These are phyloP conservation scores for Eleginops maclovinus DNA, from an alignment of 2,113 vertebrate genomes.

Conservation along the genomic window DNA sequence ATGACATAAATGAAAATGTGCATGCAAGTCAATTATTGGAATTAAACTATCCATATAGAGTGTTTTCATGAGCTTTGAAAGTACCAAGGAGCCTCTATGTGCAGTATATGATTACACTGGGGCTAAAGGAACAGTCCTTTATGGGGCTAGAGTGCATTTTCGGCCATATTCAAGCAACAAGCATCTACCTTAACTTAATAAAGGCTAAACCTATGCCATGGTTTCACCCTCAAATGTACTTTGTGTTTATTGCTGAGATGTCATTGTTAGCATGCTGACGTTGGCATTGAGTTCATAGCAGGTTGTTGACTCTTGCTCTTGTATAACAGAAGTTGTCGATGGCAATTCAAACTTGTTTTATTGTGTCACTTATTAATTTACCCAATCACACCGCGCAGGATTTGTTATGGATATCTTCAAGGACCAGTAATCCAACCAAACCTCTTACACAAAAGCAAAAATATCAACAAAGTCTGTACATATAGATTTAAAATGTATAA, in stretches of 20 bases:
- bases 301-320: too few species aligned
- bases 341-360: neutral
- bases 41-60: neutral
- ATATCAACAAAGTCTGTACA: neutral
- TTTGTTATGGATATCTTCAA: neutral
- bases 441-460: neutral
- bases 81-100: neutral
- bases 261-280: too few species aligned
- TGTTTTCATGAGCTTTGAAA: neutral
- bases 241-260: too few species aligned
- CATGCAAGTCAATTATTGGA: neutral
- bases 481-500: neutral
- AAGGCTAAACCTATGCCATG: too few species aligned
- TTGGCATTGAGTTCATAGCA: too few species aligned
- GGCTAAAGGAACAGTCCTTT: too few species aligned
- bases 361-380: too few species aligned
- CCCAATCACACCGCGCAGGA: neutral
- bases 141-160: neutral
- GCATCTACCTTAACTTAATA: too few species aligned
- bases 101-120: neutral
- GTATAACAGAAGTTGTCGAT: neutral
- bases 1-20: neutral
- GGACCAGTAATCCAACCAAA: neutral
- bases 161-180: neutral
- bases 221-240: too few species aligned